phyloP scores from a whole-genome alignment of 2,113 vertebrate genomes.

The Heterotis niloticus region DNA sequence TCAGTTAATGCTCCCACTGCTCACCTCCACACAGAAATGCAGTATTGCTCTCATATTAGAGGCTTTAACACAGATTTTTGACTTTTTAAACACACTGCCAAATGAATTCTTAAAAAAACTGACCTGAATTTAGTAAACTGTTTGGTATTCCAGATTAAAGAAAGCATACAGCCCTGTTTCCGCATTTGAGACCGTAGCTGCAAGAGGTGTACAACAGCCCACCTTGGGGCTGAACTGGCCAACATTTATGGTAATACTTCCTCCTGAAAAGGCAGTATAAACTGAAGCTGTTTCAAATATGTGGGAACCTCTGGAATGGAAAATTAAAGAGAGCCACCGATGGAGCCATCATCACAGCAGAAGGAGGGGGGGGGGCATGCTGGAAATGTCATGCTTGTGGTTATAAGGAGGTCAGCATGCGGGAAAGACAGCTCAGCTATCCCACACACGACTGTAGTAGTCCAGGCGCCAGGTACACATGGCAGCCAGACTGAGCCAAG shows the following conservation, averaged over 20 bases:
- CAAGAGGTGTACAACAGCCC: not conserved
- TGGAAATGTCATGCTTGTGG: conserved; percentile 36
- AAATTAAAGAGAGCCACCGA: not conserved
- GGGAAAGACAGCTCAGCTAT: conserved; percentile 29
- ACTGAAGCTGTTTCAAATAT: conserved; percentile 31
- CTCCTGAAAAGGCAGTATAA: not conserved
- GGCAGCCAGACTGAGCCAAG: not conserved
- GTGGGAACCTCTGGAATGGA: conserved; percentile 18
- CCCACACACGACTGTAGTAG: conserved; percentile 20
- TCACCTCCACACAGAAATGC: not conserved
- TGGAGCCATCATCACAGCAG: conserved; percentile 14
- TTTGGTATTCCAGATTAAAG: not conserved
- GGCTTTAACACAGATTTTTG: not conserved
- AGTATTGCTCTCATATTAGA: not conserved
- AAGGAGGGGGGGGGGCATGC: conserved; percentile 30
- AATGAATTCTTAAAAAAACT: not conserved
- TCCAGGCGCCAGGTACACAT: not conserved
- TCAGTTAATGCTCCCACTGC: not conserved
- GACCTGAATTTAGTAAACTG: not conserved
- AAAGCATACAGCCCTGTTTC: not conserved
- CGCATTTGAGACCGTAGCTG: not conserved
- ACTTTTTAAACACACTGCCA: conserved; percentile 2
- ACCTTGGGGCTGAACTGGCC: not conserved
- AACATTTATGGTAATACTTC: not conserved
- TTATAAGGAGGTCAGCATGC: conserved; percentile 36